phyloP scores from a whole-genome alignment of 1,140 invertebrate species.

The Heliconius congener region DNA sequence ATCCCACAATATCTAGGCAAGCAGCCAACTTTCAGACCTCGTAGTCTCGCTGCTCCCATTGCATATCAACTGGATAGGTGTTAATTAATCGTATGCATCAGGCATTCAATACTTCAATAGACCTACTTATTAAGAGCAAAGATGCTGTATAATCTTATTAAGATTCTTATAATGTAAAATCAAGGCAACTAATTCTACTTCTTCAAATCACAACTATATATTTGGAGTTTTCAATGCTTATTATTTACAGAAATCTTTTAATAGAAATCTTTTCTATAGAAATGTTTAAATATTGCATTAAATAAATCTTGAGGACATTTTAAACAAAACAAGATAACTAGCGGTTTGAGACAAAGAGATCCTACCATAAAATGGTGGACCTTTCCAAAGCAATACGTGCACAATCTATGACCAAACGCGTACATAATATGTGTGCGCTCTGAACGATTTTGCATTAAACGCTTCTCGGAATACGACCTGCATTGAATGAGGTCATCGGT shows the following conservation, averaged over 20 bases:
- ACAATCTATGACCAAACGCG: conserved; percentile 25
- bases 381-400: conserved; percentile 15
- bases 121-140: conserved; percentile 1
- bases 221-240: too few relatives aligned
- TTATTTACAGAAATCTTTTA: too few relatives aligned
- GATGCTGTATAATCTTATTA: not conserved
- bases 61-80: not conserved
- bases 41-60: conserved; percentile 7
- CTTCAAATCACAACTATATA: not conserved
- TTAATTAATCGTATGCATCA: not conserved
- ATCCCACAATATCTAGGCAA: not conserved
- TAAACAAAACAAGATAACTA: not conserved
- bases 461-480: conserved; percentile 41
- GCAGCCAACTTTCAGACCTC: not conserved
- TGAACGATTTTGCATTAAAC: conserved; percentile 41
- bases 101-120: not conserved
- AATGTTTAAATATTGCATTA: too few relatives aligned
- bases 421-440: not conserved
- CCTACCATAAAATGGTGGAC: not conserved
- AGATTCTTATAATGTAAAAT: not conserved
- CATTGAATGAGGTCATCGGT: conserved; percentile 38
- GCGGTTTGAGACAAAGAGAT: not conserved
- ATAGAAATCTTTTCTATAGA: too few relatives aligned
- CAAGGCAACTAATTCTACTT: not conserved
- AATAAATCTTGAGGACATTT: not conserved